Evolutionary conservation across 2,888 invertebrate genomes (phyloP).

Genomic region (Laothoe populi): DNA sequence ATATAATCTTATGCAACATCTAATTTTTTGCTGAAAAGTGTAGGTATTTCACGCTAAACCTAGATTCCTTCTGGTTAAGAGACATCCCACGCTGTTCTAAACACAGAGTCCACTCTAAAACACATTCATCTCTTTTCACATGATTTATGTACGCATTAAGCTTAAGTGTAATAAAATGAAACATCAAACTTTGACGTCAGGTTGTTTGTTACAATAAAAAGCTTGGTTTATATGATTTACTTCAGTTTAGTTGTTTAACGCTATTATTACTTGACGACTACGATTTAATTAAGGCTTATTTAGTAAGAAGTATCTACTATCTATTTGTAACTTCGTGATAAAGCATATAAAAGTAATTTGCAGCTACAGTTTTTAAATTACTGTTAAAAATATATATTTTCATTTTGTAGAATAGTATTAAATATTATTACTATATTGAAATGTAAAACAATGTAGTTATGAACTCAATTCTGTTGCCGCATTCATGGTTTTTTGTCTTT

Average conservation of each 20-base stretch:
- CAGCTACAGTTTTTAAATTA: background rate
- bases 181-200: slow-evolving; percentile 21
- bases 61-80: background rate
- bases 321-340: no score
- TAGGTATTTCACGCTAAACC: background rate
- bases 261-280: background rate
- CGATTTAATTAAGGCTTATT: no score
- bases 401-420: no score
- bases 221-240: slow-evolving; percentile 2
- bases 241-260: slow-evolving; percentile 4
- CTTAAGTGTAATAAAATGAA: slow-evolving; percentile 23
- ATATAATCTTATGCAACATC: no score
- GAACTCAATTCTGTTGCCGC: background rate
- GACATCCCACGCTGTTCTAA: background rate
- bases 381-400: no score
- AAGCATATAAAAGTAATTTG: background rate
- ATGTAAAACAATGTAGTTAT: background rate
- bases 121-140: slow-evolving; percentile 12
- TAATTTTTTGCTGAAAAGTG: no score
- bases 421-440: no score
- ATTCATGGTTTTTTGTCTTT: background rate
- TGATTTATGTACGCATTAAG: slow-evolving; percentile 22
- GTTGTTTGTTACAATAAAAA: slow-evolving; percentile 21
- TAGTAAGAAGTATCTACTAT: no score
- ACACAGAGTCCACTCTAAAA: slow-evolving; percentile 5